Conservation (phyloP, 2,888 invertebrate genomes). For the Blastobasis adustella region DNA sequence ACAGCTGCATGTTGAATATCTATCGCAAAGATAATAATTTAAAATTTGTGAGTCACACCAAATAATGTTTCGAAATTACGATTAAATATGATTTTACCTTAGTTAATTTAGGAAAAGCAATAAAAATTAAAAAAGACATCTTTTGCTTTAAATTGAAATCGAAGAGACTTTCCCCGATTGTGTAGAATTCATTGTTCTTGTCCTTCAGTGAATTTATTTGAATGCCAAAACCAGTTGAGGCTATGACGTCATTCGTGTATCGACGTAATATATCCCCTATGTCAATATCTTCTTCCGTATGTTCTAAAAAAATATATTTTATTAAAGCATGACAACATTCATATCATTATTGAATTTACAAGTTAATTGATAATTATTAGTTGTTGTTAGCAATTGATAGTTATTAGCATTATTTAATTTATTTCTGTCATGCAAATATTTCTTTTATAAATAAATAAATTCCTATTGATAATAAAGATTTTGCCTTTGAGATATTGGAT, state of each 20-base stretch:
- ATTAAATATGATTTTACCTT: constrained; percentile 24
- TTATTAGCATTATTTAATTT: too few relatives aligned
- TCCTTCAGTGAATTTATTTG: constrained; percentile 70
- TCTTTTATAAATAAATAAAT: too few relatives aligned
- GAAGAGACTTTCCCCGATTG: constrained; percentile 32
- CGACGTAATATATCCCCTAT: too few relatives aligned
- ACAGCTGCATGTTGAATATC: constrained; percentile 31
- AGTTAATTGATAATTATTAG: too few relatives aligned
- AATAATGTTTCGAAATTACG: too few relatives aligned
- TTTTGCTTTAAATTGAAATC: constrained; percentile 27
- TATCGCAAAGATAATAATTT: constrained; percentile 10
- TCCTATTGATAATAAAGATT: neutral
- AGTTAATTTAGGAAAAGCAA: constrained; percentile 25
- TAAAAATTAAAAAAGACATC: constrained; percentile 20
- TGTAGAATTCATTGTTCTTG: constrained; percentile 11
- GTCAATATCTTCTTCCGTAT: too few relatives aligned
- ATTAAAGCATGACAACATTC: too few relatives aligned
- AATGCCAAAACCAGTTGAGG: constrained; percentile 73
- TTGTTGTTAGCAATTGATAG: too few relatives aligned
- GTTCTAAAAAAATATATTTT: too few relatives aligned
- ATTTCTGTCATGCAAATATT: too few relatives aligned
- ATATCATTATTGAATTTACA: too few relatives aligned
- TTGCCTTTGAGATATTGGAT: constrained; percentile 42
- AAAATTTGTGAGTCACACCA: too few relatives aligned
- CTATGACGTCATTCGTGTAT: constrained; percentile 27